phyloP scores from a whole-genome alignment of 2,797 vertebrate genomes.

The Pachyuromys duprasi region DNA sequence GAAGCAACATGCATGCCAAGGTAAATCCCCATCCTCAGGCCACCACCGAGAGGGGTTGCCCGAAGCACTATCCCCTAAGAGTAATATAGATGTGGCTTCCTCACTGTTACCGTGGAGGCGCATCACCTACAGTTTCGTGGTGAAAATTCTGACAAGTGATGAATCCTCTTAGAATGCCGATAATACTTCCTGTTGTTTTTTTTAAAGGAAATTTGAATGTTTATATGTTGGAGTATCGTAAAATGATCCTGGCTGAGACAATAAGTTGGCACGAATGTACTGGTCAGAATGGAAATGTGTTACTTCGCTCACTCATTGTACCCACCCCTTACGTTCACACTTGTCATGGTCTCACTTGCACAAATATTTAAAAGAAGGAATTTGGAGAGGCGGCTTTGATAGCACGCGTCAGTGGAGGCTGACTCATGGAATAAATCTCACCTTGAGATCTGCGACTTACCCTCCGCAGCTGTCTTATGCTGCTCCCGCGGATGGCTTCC shows the following conservation, averaged over 20 bases:
- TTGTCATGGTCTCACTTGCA: not conserved
- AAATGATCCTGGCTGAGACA: not conserved
- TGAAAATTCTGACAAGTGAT: not conserved
- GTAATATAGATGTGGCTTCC: not conserved
- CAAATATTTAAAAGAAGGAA: not conserved
- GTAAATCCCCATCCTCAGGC: not conserved
- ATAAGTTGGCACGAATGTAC: not conserved
- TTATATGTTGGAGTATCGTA: not conserved
- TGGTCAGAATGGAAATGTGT: not conserved
- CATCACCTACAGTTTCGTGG: not conserved
- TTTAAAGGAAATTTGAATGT: not conserved
- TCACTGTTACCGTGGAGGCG: not conserved
- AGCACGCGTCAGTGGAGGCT: accelerated
- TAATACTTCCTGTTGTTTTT: not conserved
- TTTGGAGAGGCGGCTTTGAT: not conserved
- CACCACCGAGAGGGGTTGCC: not conserved
- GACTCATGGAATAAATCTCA: accelerated
- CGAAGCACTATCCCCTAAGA: not conserved
- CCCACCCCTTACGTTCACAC: not conserved
- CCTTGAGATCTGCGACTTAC: constrained; percentile 86
- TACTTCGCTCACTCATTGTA: not conserved
- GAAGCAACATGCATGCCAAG: constrained; percentile 16
- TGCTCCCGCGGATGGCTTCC: constrained; percentile 95
- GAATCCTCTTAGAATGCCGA: not conserved
- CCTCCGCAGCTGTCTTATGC: constrained; percentile 89